Percentiles rank a stretch among this genome's conserved stretches.
These are phyloP conservation scores for Solea solea DNA, from an alignment of 2,113 vertebrate species.

Conservation along the genomic window DNA sequence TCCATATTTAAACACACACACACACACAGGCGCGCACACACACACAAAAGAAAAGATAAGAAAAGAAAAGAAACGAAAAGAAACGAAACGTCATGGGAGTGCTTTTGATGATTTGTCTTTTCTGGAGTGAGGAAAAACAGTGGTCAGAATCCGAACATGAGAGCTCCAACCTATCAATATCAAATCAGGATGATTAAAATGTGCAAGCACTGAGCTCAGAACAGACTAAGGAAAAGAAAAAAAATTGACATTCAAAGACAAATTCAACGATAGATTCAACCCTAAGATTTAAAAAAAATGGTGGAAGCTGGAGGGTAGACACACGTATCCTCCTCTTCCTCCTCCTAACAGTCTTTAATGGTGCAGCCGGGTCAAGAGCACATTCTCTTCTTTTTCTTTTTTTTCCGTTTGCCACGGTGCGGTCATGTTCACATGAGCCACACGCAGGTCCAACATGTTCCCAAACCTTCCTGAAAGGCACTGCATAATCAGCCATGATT, in stretches of 20 bases:
- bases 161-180: slow-evolving; percentile 44
- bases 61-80: no score
- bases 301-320: slow-evolving; percentile 45
- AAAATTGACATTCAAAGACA: slow-evolving; percentile 60
- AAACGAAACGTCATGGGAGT: slow-evolving; percentile 36
- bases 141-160: slow-evolving; percentile 62
- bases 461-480: slow-evolving; percentile 64
- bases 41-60: no score
- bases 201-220: slow-evolving; percentile 71
- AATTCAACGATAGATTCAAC: slow-evolving; percentile 53
- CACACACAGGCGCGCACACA: no score
- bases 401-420: slow-evolving; percentile 6
- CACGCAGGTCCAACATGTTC: slow-evolving; percentile 30
- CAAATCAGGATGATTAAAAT: slow-evolving; percentile 49
- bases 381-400: slow-evolving; percentile 9
- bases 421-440: slow-evolving; percentile 27
- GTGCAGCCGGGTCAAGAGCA: slow-evolving; percentile 27
- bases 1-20: slow-evolving; percentile 46
- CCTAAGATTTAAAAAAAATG: slow-evolving; percentile 48
- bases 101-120: slow-evolving; percentile 67
- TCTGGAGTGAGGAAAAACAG: slow-evolving; percentile 51
- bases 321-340: slow-evolving; percentile 57
- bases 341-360: slow-evolving; percentile 44
- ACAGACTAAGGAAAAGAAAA: slow-evolving; percentile 48
- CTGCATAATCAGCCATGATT: slow-evolving; percentile 52